phyloP scores from a whole-genome alignment of 2,888 invertebrate species.

The Diploptera punctata region DNA sequence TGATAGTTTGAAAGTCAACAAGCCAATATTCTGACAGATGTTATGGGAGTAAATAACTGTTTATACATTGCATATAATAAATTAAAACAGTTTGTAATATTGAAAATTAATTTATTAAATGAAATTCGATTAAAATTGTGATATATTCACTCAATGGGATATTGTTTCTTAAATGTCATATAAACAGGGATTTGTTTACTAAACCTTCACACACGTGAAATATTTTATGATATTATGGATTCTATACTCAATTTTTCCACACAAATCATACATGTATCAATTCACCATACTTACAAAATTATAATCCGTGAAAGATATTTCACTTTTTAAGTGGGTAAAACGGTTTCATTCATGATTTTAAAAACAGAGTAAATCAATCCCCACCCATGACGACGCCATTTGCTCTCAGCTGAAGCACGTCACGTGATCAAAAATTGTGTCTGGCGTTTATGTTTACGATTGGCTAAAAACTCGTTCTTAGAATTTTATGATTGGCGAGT shows the following conservation, averaged over 20 bases:
- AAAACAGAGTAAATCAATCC: constrained; percentile 55
- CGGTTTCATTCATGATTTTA: constrained; percentile 58
- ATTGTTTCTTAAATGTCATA: background rate
- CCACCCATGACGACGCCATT: constrained; percentile 59
- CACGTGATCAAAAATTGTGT: constrained; percentile 59
- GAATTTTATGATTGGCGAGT: constrained; percentile 10
- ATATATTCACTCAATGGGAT: no score
- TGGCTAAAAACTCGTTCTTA: constrained; percentile 16
- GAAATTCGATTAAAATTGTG: no score
- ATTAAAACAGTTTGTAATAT: no score
- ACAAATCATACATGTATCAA: constrained; percentile 2
- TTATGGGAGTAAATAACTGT: no score
- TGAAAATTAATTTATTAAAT: no score
- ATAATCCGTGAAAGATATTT: constrained; percentile 27
- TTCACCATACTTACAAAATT: constrained; percentile 22
- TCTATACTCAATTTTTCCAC: background rate
- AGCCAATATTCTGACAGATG: no score
- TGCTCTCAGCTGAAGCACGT: constrained; percentile 53
- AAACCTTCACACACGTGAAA: constrained; percentile 5
- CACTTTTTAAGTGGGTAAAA: constrained; percentile 34
- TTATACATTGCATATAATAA: no score
- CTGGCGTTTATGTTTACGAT: constrained; percentile 57
- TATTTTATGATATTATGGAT: background rate
- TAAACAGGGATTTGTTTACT: background rate
- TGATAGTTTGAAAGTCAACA: no score